phyloP scores from a whole-genome alignment of 1,140 invertebrate genomes.

The Frieseomelitta varia region DNA sequence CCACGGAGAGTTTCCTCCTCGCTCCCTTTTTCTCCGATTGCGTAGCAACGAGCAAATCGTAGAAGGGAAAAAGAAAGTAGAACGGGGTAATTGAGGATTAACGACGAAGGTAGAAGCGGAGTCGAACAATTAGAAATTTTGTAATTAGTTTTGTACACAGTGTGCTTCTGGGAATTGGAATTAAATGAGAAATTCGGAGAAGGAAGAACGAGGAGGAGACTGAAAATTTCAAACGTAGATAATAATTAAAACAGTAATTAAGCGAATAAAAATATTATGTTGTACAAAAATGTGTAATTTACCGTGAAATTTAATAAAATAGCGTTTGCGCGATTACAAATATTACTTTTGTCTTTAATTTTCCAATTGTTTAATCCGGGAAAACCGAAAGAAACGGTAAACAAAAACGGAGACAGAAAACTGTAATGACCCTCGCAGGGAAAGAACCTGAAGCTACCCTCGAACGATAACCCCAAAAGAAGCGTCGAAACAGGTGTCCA shows the following conservation, averaged over 20 bases:
- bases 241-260: neutral
- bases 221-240: neutral
- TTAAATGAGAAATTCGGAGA: neutral
- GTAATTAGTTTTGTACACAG: neutral
- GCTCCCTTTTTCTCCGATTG: constrained; percentile 9
- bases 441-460: constrained; percentile 17
- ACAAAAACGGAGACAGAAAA: neutral
- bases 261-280: no score
- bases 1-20: constrained; percentile 1
- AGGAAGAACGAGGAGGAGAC: neutral
- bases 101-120: neutral
- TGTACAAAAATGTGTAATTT: neutral
- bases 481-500: constrained; percentile 27
- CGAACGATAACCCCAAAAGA: neutral
- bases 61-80: neutral
- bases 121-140: neutral
- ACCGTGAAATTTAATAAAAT: no score
- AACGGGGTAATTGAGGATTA: constrained; percentile 3
- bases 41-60: neutral
- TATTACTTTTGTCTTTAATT: neutral
- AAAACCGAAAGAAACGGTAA: neutral
- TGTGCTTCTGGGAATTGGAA: neutral
- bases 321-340: neutral
- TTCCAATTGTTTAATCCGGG: no score
- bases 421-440: neutral